Evolutionary conservation across 2,113 vertebrate species (phyloP).

Genomic region (Rutilus rutilus): DNA sequence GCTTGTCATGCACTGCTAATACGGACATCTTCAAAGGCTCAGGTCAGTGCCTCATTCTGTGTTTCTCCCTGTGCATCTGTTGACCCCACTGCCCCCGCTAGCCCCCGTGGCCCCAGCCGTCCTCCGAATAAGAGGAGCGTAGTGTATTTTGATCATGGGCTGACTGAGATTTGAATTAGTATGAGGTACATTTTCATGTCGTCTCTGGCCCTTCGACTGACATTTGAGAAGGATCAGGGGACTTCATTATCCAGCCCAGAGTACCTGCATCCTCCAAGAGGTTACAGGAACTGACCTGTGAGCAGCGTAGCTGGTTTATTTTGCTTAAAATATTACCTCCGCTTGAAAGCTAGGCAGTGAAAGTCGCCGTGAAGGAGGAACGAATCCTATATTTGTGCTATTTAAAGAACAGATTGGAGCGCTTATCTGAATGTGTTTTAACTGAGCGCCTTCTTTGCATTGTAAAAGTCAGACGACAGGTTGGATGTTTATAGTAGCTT

Average conservation of each 20-base stretch:
- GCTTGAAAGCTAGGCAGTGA: neutral
- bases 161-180: conserved; percentile 42
- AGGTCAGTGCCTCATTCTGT: conserved; percentile 93
- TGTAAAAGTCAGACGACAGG: neutral
- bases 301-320: conserved; percentile 30
- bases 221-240: conserved; percentile 35
- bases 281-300: conserved; percentile 48
- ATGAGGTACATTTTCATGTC: conserved; percentile 50
- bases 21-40: conserved; percentile 97
- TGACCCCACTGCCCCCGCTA: conserved; percentile 13
- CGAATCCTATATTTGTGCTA: neutral
- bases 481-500: conserved; percentile 2
- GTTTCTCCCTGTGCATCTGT: conserved; percentile 68
- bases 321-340: conserved; percentile 14
- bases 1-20: conserved; percentile 93
- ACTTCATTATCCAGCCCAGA: conserved; percentile 52
- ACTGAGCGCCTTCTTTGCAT: neutral
- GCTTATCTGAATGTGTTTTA: neutral
- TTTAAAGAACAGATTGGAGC: neutral
- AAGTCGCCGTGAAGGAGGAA: neutral
- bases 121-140: conserved; percentile 3
- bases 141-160: conserved; percentile 16
- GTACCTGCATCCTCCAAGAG: conserved; percentile 9
- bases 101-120: neutral
- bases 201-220: conserved; percentile 50